phyloP scores from a whole-genome alignment of 1,140 invertebrate genomes.

The Papilio aristodemus region DNA sequence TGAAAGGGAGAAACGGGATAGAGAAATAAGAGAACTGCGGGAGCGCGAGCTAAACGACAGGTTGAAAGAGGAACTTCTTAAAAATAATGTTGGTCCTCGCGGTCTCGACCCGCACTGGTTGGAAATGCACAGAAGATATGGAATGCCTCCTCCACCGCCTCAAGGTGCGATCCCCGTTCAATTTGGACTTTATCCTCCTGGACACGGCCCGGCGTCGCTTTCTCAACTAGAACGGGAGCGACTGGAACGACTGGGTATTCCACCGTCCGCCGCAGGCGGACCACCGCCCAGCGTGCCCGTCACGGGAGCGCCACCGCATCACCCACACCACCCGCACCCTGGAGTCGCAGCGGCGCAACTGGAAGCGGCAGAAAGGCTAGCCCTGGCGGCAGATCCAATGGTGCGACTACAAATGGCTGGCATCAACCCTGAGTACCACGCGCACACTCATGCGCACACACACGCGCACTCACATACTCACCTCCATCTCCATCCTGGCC shows the following conservation, averaged over 20 bases:
- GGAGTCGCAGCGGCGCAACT: slow-evolving; percentile 81
- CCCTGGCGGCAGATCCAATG: slow-evolving; percentile 77
- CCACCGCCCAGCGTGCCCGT: slow-evolving; percentile 79
- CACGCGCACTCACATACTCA: slow-evolving; percentile 93
- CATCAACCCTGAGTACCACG: slow-evolving; percentile 89
- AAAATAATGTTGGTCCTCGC: slow-evolving; percentile 85
- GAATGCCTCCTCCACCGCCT: slow-evolving; percentile 65
- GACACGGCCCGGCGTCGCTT: slow-evolving; percentile 84
- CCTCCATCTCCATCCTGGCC: slow-evolving; percentile 92
- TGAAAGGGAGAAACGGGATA: slow-evolving; percentile 90
- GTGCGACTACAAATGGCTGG: slow-evolving; percentile 93
- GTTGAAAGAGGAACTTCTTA: slow-evolving; percentile 89
- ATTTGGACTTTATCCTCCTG: slow-evolving; percentile 83
- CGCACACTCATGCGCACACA: slow-evolving; percentile 90
- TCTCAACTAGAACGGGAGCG: slow-evolving; percentile 93
- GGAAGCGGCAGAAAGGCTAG: slow-evolving; percentile 78
- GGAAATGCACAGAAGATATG: slow-evolving; percentile 89
- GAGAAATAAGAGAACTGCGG: slow-evolving; percentile 91
- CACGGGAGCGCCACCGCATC: slow-evolving; percentile 64
- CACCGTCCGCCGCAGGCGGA: slow-evolving; percentile 74
- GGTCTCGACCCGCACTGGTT: slow-evolving; percentile 94
- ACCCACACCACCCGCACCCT: slow-evolving; percentile 79
- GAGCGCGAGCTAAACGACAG: slow-evolving; percentile 91
- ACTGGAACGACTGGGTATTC: slow-evolving; percentile 89
- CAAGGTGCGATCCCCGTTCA: slow-evolving; percentile 82